Base-by-base conservation (phyloP, 2,888 invertebrate species). In the Ariolimax columbianus region DNA sequence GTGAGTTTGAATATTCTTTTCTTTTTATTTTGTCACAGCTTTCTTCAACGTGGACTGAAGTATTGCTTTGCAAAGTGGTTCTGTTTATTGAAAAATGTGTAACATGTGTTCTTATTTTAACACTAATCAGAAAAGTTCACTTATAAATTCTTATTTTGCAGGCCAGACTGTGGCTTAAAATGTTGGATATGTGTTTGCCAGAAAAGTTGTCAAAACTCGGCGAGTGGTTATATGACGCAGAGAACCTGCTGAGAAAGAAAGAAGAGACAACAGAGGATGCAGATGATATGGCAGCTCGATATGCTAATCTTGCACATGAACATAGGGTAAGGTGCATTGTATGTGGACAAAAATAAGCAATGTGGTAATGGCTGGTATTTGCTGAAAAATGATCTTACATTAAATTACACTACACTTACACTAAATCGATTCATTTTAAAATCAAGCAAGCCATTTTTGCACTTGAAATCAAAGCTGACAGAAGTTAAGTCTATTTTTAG, bases 161-260 rank as follows among this genome's bases (percentile, higher is more conserved):
- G 85, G 91, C 92, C 0, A 86, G 91, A 26, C 87, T 90, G 85
- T 98, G 98, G 98, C 95, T 97, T 90, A 97, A 97, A 97, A 95
- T 97, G 80, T 95, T 98, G 89, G 98, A 99, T 94, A 96, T 97
- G 0, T 95, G 96, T 88, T 95, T 98, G 82, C 97, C 98, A 17
- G 97, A 97, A 68, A 97, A 97, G 91, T 96, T 98, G 90, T 97
- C 97, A 86, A 95, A 96, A 88, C 96, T 98, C 30, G 98, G 97
- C 81, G 97, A 97, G 93, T 98, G 98, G 98, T 94, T 99, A 81
- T 97, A 97, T 87, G 96, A 96, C 90, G 98, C 98, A 33, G 94
- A 94, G 89, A 91, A 91, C 80, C 78, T 92, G 70, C 87, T 94
- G 59, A 90, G 90, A 59, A 89, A 89, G 40, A 89, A 91, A 73